Evolutionary conservation across 2,113 vertebrate species (phyloP), one percentile per base, ranked within the genome.

Genomic region (Periophthalmus modestus): DNA sequence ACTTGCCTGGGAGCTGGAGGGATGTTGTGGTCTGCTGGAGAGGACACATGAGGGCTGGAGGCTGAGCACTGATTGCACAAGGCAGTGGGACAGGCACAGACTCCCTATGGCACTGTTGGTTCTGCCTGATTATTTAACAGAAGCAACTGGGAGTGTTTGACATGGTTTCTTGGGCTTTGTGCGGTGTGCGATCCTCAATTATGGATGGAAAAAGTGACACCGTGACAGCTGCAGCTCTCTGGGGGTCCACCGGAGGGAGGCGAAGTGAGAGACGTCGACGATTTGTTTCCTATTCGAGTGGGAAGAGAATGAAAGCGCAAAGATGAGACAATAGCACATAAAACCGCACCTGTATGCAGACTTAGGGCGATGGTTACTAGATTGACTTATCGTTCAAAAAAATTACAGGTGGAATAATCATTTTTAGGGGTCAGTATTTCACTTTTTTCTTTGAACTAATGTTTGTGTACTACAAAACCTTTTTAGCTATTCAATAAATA

Each of bases 121-220:
- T 90, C 85, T 89, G 86, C 72, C 89, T 90, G 88, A 91, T 89
- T 90, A 89, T 91, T 90, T 91, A 91, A 88, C 88, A 85, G 89
- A 84, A 89, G 88, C 83, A 87, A 91, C 81, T 90, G 88, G 86
- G 87, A 86, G 86, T 85, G 83, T 87, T 86, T 90, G 90, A 89
- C 89, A 91, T 89, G 87, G 89, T 90, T 91, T 85, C 87, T 81
- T 86, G 80, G 86, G 88, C 86, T 91, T 88, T 90, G 90, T 91
- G 88, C 85, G 71, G 87, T 81, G 79, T 81, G 75, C 83, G 85
- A 80, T 85, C 87, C 85, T 89, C 88, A 88, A 91, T 89, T 91
- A 89, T 90, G 80, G 88, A 90, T 88, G 85, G 85, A 85, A 66
- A 89, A 88, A 89, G 89, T 90, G 91, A 90, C 88, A 89, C 85